Percentiles rank a stretch among this genome's conserved stretches.
Conservation (phyloP, 2,888 invertebrate species). For the Liposcelis brunnea region DNA sequence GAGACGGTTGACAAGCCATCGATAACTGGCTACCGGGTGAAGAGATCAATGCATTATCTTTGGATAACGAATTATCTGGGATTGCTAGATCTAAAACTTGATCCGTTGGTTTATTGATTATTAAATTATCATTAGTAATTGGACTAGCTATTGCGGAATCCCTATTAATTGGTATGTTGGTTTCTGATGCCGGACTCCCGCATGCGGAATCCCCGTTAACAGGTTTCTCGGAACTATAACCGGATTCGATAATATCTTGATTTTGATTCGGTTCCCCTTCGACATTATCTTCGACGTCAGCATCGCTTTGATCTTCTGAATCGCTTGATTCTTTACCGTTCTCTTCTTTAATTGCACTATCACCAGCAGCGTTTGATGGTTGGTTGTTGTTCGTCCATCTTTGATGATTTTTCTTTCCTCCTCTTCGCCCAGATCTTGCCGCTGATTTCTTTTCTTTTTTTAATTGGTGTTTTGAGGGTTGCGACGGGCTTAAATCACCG, state of each 20-base stretch:
- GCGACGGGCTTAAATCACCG: background rate
- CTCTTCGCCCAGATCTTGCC: constrained; percentile 27
- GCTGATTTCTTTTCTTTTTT: constrained; percentile 41
- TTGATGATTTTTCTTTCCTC: constrained; percentile 9
- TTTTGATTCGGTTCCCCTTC: constrained; percentile 31
- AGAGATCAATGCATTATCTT: no score
- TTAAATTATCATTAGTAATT: no score
- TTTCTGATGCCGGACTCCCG: constrained; percentile 24
- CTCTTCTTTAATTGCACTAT: constrained; percentile 14
- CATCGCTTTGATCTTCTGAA: constrained; percentile 56
- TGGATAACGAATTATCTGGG: no score
- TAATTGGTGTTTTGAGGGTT: constrained; percentile 39
- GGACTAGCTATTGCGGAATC: no score
- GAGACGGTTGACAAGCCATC: no score
- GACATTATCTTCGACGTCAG: constrained; percentile 64
- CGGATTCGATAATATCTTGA: constrained; percentile 34
- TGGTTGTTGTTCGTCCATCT: constrained; percentile 1
- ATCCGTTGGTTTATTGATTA: no score
- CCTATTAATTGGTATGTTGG: no score
- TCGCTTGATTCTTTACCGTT: constrained; percentile 13
- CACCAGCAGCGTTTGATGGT: constrained; percentile 2
- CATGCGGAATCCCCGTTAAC: constrained; percentile 7
- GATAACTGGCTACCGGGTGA: no score
- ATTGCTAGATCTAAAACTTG: no score
- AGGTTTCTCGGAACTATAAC: constrained; percentile 43